Conservation (phyloP, 1,140 invertebrate species). For the Ditylenchus dipsaci region DNA sequence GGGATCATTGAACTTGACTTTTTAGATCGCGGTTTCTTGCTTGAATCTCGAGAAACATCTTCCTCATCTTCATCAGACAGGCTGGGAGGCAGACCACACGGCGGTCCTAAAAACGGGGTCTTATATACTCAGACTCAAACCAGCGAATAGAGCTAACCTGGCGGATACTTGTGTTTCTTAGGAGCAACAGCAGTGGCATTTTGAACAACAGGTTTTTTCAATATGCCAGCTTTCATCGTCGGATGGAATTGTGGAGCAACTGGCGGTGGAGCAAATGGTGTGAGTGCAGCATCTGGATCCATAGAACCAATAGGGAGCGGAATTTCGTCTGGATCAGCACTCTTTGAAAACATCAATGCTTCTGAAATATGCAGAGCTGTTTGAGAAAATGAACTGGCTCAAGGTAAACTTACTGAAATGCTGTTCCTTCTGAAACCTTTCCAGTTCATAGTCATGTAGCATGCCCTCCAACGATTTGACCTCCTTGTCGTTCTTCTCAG, state of each 20-base stretch:
- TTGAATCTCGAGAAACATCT: not conserved
- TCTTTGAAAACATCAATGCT: constrained; percentile 61
- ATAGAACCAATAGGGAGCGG: constrained; percentile 58
- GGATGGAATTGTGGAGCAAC: constrained; percentile 29
- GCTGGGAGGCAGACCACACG: constrained; percentile 58
- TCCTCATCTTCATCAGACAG: constrained; percentile 30
- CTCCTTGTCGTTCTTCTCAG: constrained; percentile 36
- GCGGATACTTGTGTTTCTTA: constrained; percentile 36
- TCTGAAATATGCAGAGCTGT: constrained; percentile 51
- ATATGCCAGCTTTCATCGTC: constrained; percentile 26
- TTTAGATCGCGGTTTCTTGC: not conserved
- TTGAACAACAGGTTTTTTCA: constrained; percentile 21
- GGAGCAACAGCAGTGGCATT: too few relatives aligned
- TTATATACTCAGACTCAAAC: too few relatives aligned
- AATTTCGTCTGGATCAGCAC: constrained; percentile 61
- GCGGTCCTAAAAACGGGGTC: constrained; percentile 56
- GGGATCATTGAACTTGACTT: constrained; percentile 27
- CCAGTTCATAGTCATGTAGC: constrained; percentile 42
- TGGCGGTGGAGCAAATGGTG: constrained; percentile 28
- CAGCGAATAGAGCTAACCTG: constrained; percentile 25
- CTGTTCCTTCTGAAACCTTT: constrained; percentile 35
- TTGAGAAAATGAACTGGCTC: not conserved
- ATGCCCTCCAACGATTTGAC: constrained; percentile 39
- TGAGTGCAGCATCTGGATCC: constrained; percentile 35
- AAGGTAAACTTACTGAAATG: constrained; percentile 30